phyloP scores from a whole-genome alignment of 2,888 invertebrate species.

The Drosophila siamana region DNA sequence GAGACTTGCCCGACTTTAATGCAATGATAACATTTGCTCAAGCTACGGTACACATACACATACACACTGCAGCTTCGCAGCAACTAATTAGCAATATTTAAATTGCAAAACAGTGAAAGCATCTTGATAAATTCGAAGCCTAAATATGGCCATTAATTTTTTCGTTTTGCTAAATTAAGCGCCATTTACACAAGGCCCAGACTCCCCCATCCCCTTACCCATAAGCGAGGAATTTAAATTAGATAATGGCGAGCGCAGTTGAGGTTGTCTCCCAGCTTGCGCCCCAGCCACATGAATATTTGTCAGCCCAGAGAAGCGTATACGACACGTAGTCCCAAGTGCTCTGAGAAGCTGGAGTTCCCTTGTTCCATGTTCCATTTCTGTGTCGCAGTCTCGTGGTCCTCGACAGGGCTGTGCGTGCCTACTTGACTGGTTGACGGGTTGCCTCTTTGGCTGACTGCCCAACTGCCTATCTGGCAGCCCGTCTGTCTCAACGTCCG shows the following conservation, averaged over 20 bases:
- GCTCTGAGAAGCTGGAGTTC: constrained; percentile 17
- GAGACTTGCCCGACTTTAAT: constrained; percentile 60
- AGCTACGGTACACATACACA: not conserved
- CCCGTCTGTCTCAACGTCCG: constrained; percentile 17
- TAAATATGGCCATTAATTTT: constrained; percentile 65
- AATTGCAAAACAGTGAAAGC: constrained; percentile 55
- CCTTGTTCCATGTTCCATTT: constrained; percentile 13
- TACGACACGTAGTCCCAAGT: constrained; percentile 52
- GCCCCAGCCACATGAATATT: constrained; percentile 64
- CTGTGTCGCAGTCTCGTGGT: constrained; percentile 1
- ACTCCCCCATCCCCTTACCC: constrained; percentile 32
- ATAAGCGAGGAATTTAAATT: constrained; percentile 73
- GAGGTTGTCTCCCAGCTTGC: constrained; percentile 33
- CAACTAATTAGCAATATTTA: constrained; percentile 76
- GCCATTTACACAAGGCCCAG: constrained; percentile 51
- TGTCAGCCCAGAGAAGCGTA: constrained; percentile 44
- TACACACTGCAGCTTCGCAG: constrained; percentile 28
- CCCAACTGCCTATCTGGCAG: constrained; percentile 34
- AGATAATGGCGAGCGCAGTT: constrained; percentile 58
- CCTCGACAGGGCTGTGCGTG: constrained; percentile 34
- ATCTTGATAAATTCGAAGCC: constrained; percentile 68
- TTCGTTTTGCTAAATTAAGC: constrained; percentile 67
- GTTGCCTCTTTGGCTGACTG: constrained; percentile 23
- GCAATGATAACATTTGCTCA: constrained; percentile 60
- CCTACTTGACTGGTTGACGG: constrained; percentile 28